Evolutionary conservation across 1,140 invertebrate genomes (phyloP), one percentile per base, ranked within the genome.

Genomic region (Carposina sasakii): DNA sequence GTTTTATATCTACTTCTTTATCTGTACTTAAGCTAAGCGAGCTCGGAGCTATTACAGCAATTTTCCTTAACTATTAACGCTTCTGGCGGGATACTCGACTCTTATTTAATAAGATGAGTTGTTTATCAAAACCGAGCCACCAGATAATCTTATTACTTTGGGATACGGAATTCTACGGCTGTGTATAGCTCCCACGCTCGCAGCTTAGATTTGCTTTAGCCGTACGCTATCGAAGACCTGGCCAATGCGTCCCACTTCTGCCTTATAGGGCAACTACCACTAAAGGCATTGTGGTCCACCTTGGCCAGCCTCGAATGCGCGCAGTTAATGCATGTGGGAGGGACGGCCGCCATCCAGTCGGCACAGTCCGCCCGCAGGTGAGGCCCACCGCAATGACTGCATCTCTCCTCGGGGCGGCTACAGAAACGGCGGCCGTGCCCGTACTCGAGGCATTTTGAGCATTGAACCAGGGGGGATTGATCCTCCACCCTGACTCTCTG

Each of bases 401-500:
- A 60, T 4, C 10, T 21, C 2, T 48, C 40, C 1, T 4, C 31
- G 5, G 5, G 15, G 39, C 48, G 40, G 10, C 22, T 52, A 22
- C 57, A 60, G 1, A 33, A 17, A 0, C 39, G 23, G 19, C 26
- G 33, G 2, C 42, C 36, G 16, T 54, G 56, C 2, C 48, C 51
- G 23, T 48, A 59, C 10, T 33, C 54, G 0, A 48, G 34, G 16
- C 49, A 57, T 2, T 26, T 21, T 1, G 47, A 28, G 23, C 56
- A 48, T 12, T 51, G 43, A 0, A 47, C 37, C n/a, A 56, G 46
- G n/a, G 52, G 50, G 0, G 50, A 31, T 31, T 46, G 42, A n/a
- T 52, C 50, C 3, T 23, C 34, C 13, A 52, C 50, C 13, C 17
- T 5, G 6, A 42, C 2, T 19, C 10, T 2, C n/a, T 42, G 31